These are phyloP conservation scores for Dicerorhinus sumatrensis DNA, from an alignment of 2,113 vertebrate genomes.

Conservation along the genomic window DNA sequence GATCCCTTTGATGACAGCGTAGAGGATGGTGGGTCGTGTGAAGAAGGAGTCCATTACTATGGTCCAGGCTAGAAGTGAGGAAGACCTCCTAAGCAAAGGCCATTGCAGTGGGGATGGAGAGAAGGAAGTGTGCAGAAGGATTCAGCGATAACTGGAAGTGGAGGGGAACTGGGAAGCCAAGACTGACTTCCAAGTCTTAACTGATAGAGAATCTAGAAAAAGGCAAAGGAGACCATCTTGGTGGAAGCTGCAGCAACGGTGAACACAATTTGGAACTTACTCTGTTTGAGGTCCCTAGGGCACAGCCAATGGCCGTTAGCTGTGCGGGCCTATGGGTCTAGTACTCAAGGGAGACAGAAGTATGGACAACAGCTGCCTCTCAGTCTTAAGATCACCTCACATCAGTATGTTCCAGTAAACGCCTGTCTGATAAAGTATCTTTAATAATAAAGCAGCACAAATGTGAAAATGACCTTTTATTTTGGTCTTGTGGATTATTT, in stretches of 20 bases:
- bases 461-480: not conserved
- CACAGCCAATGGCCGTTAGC: not conserved
- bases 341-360: not conserved
- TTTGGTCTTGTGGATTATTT: conserved; percentile 14
- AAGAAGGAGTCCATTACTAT: not conserved
- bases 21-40: not conserved
- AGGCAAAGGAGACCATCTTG: not conserved
- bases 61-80: not conserved
- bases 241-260: not conserved
- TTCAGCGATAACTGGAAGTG: not conserved
- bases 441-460: not conserved
- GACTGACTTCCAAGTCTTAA: not conserved
- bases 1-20: not conserved
- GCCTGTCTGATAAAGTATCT: not conserved
- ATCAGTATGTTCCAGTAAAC: not conserved
- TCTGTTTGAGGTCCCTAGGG: not conserved
- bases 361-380: not conserved
- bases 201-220: not conserved
- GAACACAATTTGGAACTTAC: not conserved
- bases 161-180: not conserved
- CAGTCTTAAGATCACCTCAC: not conserved
- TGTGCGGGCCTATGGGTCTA: not conserved
- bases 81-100: not conserved
- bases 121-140: not conserved
- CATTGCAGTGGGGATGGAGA: too few species aligned